Evolutionary conservation across 1,140 invertebrate genomes (phyloP).

Genomic region (Dinoponera quadriceps): DNA sequence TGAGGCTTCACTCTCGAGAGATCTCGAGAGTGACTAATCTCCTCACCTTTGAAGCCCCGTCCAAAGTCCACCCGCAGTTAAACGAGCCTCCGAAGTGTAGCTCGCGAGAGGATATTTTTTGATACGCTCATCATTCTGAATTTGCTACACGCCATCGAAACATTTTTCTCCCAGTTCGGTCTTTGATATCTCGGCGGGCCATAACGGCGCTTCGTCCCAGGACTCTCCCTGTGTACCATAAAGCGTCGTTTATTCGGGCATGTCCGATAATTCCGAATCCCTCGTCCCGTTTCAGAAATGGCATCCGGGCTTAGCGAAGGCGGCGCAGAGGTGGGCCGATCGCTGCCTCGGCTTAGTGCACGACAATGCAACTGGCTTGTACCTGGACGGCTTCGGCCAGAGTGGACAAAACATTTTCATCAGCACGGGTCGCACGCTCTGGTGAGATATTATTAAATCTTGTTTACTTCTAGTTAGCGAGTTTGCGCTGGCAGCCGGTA

Average conservation of each 20-base stretch:
- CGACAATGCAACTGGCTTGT: conserved; percentile 89
- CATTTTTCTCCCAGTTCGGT: background rate
- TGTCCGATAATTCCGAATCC: background rate
- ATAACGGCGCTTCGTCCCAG: background rate
- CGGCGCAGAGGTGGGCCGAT: conserved; percentile 91
- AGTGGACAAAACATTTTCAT: conserved; percentile 95
- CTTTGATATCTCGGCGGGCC: background rate
- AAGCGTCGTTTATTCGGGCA: background rate
- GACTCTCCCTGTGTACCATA: background rate
- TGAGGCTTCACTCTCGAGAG: too few species aligned
- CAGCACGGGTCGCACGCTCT: conserved; percentile 91
- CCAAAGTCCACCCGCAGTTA: too few species aligned
- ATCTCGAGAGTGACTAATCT: too few species aligned
- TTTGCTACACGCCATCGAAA: background rate
- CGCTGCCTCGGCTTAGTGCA: conserved; percentile 90
- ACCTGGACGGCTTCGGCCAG: conserved; percentile 89
- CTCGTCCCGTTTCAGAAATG: conserved; percentile 87
- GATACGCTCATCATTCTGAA: background rate
- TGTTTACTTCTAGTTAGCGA: conserved; percentile 49
- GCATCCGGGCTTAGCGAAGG: conserved; percentile 89
- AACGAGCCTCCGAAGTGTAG: too few species aligned
- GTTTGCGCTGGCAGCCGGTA: conserved; percentile 9
- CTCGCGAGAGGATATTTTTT: too few species aligned
- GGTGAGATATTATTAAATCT: conserved; percentile 86
- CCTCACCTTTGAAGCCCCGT: too few species aligned